phyloP scores from a whole-genome alignment of 2,888 invertebrate species.

The Pterobdella sp. region DNA sequence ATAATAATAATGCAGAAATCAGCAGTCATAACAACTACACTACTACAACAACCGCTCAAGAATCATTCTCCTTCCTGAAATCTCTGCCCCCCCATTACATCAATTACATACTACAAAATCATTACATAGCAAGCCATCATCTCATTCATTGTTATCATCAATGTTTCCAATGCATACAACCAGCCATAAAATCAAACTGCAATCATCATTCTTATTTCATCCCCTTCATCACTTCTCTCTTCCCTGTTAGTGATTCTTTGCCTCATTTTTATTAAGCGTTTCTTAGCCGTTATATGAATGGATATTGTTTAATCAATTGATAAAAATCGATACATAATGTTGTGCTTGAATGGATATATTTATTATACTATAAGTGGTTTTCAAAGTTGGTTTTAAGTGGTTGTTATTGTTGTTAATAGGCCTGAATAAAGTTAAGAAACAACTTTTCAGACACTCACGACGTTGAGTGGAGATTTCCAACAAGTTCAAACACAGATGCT shows the following conservation, averaged over 20 bases:
- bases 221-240: not conserved
- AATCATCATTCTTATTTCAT: not conserved
- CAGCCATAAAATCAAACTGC: not conserved
- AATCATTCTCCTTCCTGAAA: not conserved
- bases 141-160: not conserved
- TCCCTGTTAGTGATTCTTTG: not conserved
- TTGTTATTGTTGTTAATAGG: too few relatives aligned
- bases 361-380: too few relatives aligned
- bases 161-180: not conserved
- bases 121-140: not conserved
- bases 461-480: too few relatives aligned
- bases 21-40: not conserved
- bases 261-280: too few relatives aligned
- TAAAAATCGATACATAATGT: too few relatives aligned
- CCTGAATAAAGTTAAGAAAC: too few relatives aligned
- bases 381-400: too few relatives aligned
- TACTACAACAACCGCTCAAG: not conserved
- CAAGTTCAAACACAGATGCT: too few relatives aligned
- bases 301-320: too few relatives aligned
- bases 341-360: too few relatives aligned
- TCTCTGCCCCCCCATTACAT: not conserved
- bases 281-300: too few relatives aligned
- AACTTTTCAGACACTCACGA: too few relatives aligned
- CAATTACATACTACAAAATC: not conserved
- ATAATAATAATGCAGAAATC: conserved; percentile 8